Base-by-base conservation (phyloP, 2,113 vertebrate species). In the Leptocoma aspasia region DNA sequence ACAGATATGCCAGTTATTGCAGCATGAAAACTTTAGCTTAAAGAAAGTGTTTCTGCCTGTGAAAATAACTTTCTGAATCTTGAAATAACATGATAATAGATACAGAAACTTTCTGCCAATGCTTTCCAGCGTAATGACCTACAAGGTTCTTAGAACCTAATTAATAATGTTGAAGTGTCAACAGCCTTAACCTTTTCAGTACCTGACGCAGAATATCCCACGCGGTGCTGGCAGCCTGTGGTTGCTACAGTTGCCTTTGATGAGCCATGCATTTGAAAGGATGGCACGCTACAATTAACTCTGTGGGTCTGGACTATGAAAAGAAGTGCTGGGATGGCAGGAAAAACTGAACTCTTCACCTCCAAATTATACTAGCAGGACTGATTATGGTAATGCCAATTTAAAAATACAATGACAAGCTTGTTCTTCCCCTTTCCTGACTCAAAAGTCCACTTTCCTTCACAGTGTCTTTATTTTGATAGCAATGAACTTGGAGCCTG, bases 161-260 rank as follows among this genome's bases (percentile, higher is more conserved):
- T 93, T 85, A 90, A 45, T n/a, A 87, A 49, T 18, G 27, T 39
- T 56, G 3, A 72, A 64, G 19, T 27, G 14, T 59, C 69, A 89
- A 33, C 35, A 91, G 35, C 52, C 56, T 91, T 92, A 94, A 80
- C 39, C 20, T 96, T 81, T 77, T 81, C 68, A 57, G 45, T 42
- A 41, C 45, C 78, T 93, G 57, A 65, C 65, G 28, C 26, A 83
- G 68, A 94, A 42, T 54, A 92, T 65, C 42, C 37, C 15, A 53
- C 5, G 12, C 15, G 0, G 0, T 9, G 20, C 60, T 61, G 33
- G 22, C 12, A 86, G n/a, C 17, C 44, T 71, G 45, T 4, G 10
- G 44, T 53, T 88, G 53, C 70, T 1, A 2, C 39, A 20, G 28
- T 13, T 81, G 44, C 28, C 77, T 91, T 61, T 13, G 10, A 57